Evolutionary conservation across 2,797 vertebrate genomes (phyloP).

Genomic region (Cyclopterus lumpus): DNA sequence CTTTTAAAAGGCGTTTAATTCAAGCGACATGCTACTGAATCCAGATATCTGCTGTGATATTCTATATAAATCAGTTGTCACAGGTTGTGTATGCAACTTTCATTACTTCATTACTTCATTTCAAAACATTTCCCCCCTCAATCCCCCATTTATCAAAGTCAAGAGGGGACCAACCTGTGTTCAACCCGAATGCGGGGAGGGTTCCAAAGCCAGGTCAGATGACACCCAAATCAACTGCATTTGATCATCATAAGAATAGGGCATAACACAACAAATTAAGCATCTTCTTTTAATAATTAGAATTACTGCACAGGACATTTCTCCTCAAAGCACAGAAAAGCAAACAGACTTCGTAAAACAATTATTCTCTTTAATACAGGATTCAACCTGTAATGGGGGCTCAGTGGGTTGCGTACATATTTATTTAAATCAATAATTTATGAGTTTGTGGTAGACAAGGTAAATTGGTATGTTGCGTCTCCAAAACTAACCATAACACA

Average conservation of each 20-base stretch:
- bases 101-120: no score
- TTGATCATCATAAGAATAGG: background rate
- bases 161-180: background rate
- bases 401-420: conserved; percentile 15
- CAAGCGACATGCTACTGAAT: background rate
- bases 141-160: background rate
- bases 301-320: background rate
- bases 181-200: background rate
- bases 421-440: conserved; percentile 45
- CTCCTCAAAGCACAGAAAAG: background rate
- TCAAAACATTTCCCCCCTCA: background rate
- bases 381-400: conserved; percentile 31
- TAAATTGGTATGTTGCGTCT: background rate
- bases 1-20: background rate
- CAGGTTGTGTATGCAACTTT: conserved; percentile 21
- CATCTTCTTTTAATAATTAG: background rate
- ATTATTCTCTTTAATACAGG: conserved; percentile 32
- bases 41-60: no score
- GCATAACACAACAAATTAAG: background rate
- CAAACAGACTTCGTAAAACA: conserved; percentile 15
- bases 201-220: background rate
- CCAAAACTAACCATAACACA: background rate
- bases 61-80: background rate
- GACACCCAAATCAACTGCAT: background rate
- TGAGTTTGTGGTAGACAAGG: conserved; percentile 16